Evolutionary conservation across 2,888 invertebrate genomes (phyloP), one percentile per base, ranked within the genome.

Genomic region (Crioceris asparagi): DNA sequence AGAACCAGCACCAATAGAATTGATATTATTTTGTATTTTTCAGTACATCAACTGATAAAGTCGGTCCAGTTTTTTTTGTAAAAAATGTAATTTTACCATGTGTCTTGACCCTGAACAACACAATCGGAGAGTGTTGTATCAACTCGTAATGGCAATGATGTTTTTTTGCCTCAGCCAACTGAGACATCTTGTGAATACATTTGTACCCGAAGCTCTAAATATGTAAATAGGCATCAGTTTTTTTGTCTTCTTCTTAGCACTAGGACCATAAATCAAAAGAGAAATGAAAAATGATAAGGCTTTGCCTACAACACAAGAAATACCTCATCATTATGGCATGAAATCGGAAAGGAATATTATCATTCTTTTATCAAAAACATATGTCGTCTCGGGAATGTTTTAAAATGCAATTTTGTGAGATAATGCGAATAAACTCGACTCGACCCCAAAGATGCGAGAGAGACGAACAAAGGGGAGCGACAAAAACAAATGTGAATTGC

Each of bases 401-500:
- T 61, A 61, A 62, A 61, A 63, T 60, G 61, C 60, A 62, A 62
- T 63, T 61, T 54, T 52, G 55, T 50, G 55, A 60, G 59, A 61
- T 60, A 61, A 61, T 60, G 54, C 53, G 57, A 52, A 56, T 51
- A 53, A 59, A 56, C 56, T 51, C 55, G 51, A 55, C 57, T 58
- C 58, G 51, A 56, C 52, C 54, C 50, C 47, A 48, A 56, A 48
- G 16, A 32, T 30, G 35, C 32, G 39, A 31, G n/a, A n/a, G n/a
- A n/a, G n/a, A n/a, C n/a, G 15, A 51, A 43, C 48, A 47, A 48
- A 48, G 43, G 54, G 55, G 58, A 54, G 59, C 58, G 60, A 61
- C 64, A 62, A 57, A 62, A 64, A 64, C 62, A 64, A 64, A 64
- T 64, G 64, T 62, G 64, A 64, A 63, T 64, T 56, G 51, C 59